phyloP scores from a whole-genome alignment of 2,113 vertebrate species.

The Monopterus albus region DNA sequence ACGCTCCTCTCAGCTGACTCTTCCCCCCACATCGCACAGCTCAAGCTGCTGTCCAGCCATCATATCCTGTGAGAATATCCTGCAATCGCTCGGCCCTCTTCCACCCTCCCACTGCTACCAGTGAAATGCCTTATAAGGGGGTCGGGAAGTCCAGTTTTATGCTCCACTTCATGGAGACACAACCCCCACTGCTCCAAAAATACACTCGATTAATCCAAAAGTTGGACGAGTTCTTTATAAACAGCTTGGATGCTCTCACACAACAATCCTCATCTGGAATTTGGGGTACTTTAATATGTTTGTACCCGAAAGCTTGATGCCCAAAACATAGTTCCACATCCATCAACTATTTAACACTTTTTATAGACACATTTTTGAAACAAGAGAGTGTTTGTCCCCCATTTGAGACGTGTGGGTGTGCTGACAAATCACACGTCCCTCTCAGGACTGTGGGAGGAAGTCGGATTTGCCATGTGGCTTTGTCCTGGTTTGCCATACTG shows the following conservation, averaged over 20 bases:
- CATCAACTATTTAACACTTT: slow-evolving; percentile 17
- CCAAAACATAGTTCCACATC: not conserved
- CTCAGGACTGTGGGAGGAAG: slow-evolving; percentile 33
- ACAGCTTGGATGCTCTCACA: slow-evolving; percentile 31
- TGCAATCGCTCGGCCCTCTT: slow-evolving; percentile 60
- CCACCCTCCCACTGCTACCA: slow-evolving; percentile 56
- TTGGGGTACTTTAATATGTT: slow-evolving; percentile 23
- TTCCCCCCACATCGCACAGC: slow-evolving; percentile 46
- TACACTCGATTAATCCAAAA: slow-evolving; percentile 20
- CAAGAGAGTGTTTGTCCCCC: accelerated
- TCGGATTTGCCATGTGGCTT: slow-evolving; percentile 38
- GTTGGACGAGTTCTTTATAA: slow-evolving; percentile 1
- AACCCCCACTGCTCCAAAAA: not conserved
- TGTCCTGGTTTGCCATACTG: slow-evolving; percentile 24
- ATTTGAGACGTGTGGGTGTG: slow-evolving; percentile 27
- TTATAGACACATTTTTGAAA: slow-evolving; percentile 15
- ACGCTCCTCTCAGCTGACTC: slow-evolving; percentile 58
- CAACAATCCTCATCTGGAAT: slow-evolving; percentile 43
- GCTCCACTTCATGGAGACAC: slow-evolving; percentile 38
- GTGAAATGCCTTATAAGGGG: slow-evolving; percentile 81
- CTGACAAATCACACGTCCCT: slow-evolving; percentile 39
- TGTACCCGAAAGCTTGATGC: not conserved
- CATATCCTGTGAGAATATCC: slow-evolving; percentile 85
- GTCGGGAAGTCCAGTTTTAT: slow-evolving; percentile 58
- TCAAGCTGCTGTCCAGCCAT: slow-evolving; percentile 64